Evolutionary conservation across 2,113 vertebrate genomes (phyloP).

Genomic region (Ptilorrhoa leucosticta): DNA sequence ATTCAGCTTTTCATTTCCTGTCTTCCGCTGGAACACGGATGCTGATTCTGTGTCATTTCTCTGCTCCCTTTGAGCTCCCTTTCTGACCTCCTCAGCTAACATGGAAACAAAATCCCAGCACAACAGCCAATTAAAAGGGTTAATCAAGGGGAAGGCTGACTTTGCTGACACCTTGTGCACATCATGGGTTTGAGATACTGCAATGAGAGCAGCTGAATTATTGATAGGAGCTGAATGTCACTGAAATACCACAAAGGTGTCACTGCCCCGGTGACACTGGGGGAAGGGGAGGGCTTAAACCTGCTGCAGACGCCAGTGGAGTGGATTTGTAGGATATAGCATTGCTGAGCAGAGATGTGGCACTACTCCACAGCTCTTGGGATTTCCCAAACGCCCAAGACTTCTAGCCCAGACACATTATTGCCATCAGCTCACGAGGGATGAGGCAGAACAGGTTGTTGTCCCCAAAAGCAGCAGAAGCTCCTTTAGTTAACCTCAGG

Average conservation of each 20-base stretch:
- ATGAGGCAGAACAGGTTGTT: not conserved
- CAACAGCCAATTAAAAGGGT: not conserved
- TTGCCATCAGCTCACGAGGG: not conserved
- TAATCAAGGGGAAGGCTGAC: not conserved
- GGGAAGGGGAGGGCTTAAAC: not conserved
- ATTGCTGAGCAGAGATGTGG: not conserved
- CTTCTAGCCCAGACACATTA: not conserved
- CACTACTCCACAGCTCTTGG: not conserved
- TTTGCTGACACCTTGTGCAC: not conserved
- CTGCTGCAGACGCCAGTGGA: not conserved
- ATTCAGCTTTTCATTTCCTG: not conserved
- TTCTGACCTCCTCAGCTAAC: not conserved
- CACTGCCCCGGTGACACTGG: not conserved
- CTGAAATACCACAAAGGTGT: not conserved
- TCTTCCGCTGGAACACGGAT: fast-evolving
- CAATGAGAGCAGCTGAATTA: not conserved
- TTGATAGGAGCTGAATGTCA: not conserved
- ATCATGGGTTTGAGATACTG: not conserved
- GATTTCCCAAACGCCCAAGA: not conserved
- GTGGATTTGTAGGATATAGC: not conserved
- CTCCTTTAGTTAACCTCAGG: not conserved
- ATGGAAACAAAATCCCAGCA: not conserved
- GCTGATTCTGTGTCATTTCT: not conserved
- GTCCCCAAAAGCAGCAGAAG: not conserved
- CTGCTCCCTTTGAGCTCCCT: not conserved